These are phyloP conservation scores for Philopedon plagiatum DNA, from an alignment of 2,888 invertebrate species.

Conservation along the genomic window DNA sequence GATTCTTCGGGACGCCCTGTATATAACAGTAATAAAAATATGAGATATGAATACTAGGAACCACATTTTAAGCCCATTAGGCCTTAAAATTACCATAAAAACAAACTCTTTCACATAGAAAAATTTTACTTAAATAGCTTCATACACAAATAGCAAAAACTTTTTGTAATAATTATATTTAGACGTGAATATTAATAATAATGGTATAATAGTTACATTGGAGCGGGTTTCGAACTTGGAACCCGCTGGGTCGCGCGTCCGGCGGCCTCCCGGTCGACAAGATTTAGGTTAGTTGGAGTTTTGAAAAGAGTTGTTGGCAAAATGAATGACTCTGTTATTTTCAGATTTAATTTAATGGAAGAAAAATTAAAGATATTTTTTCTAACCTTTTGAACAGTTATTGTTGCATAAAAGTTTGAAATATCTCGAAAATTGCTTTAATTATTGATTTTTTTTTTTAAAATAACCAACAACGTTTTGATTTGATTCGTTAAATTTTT, in stretches of 20 bases:
- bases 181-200: slow-evolving; percentile 71
- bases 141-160: slow-evolving; percentile 58
- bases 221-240: slow-evolving; percentile 17
- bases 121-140: slow-evolving; percentile 45
- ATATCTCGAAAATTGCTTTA: no score
- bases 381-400: neutral
- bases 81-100: slow-evolving; percentile 36
- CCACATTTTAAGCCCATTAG: slow-evolving; percentile 36
- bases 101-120: slow-evolving; percentile 33
- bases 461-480: no score
- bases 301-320: neutral
- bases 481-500: no score
- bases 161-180: slow-evolving; percentile 56
- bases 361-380: neutral
- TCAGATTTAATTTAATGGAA: no score
- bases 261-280: slow-evolving; percentile 55
- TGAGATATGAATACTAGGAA: slow-evolving; percentile 47
- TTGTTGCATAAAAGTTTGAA: no score
- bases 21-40: slow-evolving; percentile 7
- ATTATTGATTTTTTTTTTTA: no score
- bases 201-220: slow-evolving; percentile 67
- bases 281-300: neutral
- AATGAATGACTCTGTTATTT: no score
- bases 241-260: slow-evolving; percentile 38
- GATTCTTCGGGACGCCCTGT: slow-evolving; percentile 9